Evolutionary conservation across 1,140 invertebrate genomes (phyloP).

Genomic region (Apis laboriosa): DNA sequence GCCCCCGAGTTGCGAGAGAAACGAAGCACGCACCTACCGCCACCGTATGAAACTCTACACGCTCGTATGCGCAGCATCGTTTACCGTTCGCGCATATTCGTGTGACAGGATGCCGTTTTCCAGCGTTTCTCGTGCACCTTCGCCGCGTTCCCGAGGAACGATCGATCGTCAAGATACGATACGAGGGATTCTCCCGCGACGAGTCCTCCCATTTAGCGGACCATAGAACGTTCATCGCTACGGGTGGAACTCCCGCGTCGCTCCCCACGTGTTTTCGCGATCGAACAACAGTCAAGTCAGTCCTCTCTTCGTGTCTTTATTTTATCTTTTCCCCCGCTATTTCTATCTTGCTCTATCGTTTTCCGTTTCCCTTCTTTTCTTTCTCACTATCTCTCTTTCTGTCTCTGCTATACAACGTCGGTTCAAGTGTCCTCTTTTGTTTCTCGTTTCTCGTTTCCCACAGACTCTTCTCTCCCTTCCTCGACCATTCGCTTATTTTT

Average conservation of each 20-base stretch:
- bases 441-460: neutral
- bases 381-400: neutral
- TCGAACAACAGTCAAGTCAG: conserved; percentile 34
- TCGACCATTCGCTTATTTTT: conserved; percentile 1
- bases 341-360: neutral
- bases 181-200: neutral
- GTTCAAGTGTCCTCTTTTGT: conserved; percentile 2
- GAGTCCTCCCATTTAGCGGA: neutral
- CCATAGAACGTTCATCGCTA: conserved; percentile 16
- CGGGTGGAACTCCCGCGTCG: conserved; percentile 26
- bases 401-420: conserved; percentile 16
- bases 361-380: neutral
- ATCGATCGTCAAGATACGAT: conserved; percentile 35
- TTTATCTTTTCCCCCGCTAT: conserved; percentile 8
- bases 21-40: conserved; percentile 10
- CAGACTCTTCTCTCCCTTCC: conserved; percentile 14
- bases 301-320: conserved; percentile 26
- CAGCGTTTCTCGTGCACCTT: conserved; percentile 1
- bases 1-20: neutral
- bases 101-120: conserved; percentile 34
- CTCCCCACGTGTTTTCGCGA: conserved; percentile 57
- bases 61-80: conserved; percentile 27
- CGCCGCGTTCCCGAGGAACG: neutral
- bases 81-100: conserved; percentile 29
- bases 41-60: conserved; percentile 18